Evolutionary conservation across 1,140 invertebrate genomes (phyloP).

Genomic region (Elymnias hypermnestra): DNA sequence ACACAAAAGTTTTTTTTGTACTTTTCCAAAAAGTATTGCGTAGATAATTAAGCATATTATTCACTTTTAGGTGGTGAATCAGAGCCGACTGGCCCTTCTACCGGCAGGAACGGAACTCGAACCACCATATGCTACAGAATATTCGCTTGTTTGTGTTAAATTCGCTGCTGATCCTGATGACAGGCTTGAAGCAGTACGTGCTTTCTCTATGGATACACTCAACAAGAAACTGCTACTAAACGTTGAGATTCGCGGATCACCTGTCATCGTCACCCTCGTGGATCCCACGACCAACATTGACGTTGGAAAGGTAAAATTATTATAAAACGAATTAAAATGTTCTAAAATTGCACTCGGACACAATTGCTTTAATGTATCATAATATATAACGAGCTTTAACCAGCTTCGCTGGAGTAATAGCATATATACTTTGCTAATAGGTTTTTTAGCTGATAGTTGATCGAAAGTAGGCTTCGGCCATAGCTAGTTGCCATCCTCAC

Average conservation of each 20-base stretch:
- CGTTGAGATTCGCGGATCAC: slow-evolving; percentile 79
- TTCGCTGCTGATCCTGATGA: slow-evolving; percentile 92
- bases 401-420: no score
- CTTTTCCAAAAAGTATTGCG: no score
- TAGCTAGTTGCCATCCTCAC: no score
- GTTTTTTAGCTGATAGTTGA: no score
- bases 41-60: no score
- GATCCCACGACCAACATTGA: slow-evolving; percentile 86
- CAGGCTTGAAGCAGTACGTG: slow-evolving; percentile 83
- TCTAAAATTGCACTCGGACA: no score
- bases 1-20: no score
- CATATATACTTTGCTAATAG: no score
- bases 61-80: slow-evolving; percentile 48
- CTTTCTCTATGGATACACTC: slow-evolving; percentile 80
- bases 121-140: slow-evolving; percentile 91
- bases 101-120: slow-evolving; percentile 86
- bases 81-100: slow-evolving; percentile 83
- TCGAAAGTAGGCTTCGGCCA: no score
- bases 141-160: slow-evolving; percentile 87
- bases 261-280: slow-evolving; percentile 84
- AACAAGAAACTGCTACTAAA: slow-evolving; percentile 84
- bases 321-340: no score
- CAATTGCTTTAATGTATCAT: no score
- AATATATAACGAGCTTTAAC: no score
- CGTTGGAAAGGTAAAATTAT: slow-evolving; percentile 81